Evolutionary conservation across 2,113 vertebrate species (phyloP), one percentile per base, ranked within the genome.

Genomic region (Anas platyrhynchos): DNA sequence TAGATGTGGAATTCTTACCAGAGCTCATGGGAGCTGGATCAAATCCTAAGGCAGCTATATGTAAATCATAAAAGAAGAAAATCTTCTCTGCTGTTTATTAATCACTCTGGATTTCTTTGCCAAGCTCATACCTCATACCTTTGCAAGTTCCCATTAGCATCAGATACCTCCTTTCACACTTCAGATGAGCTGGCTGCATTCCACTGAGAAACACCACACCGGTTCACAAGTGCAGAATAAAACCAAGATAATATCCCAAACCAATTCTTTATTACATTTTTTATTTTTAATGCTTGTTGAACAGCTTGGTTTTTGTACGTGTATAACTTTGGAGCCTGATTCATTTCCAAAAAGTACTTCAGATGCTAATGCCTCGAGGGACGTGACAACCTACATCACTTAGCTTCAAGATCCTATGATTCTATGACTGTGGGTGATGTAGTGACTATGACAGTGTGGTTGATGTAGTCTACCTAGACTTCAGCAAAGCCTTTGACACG

Each of bases 361-460:
- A 91, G 91, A 92, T 92, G 86, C 83, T 92, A 71, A 74, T 86
- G 84, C 93, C 93, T 92, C 55, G 44, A 95, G 96, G 83, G 80
- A 65, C 76, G 23, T 91, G 84, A 82, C 88, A 95, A 55, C 68
- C 77, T 44, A 50, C 79, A 88, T 96, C 91, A 93, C 41, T 81
- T 74, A 86, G 32, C 55, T 88, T 89, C 73, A 71, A 72, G 90
- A 94, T 74, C 69, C 46, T 48, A 48, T 48, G 46, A 48, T 48
- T 48, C 20, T 48, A 48, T 22, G 20, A 21, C 46, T 48, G 20
- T 48, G 46, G 10, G 20, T 48, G 46, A 48, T 48, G 46, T 48
- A 48, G 20, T 48, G 46, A 48, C 46, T 48, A 22, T 48, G 20
- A 48, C 46, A 22, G 46, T 22, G 20, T 48, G 46, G 46, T 22